These are phyloP conservation scores for Oscheius sp. DNA, from an alignment of 2,888 invertebrate species.

Conservation along the genomic window DNA sequence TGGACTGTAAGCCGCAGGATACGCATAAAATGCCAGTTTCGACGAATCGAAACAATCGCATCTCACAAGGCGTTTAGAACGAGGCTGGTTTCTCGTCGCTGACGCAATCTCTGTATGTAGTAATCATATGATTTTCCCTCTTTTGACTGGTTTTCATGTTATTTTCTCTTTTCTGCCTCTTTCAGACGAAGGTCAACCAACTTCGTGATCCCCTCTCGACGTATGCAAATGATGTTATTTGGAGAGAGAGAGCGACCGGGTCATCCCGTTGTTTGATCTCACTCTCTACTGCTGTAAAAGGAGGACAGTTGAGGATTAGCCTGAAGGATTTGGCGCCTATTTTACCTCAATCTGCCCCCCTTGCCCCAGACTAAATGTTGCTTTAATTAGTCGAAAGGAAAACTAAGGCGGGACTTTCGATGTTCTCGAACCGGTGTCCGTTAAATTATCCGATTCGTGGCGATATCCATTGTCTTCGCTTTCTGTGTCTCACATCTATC, in stretches of 20 bases:
- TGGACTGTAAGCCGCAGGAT: background rate
- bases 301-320: background rate
- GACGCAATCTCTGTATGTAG: slow-evolving; percentile 1
- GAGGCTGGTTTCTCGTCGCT: background rate
- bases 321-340: background rate
- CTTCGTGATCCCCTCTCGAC: background rate
- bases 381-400: background rate
- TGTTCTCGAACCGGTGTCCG: background rate
- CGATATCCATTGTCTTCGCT: background rate
- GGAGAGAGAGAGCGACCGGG: background rate
- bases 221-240: background rate
- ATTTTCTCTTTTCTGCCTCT: background rate
- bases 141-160: background rate
- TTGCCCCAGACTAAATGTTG: background rate
- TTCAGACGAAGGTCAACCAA: too few species aligned
- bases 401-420: slow-evolving; percentile 10
- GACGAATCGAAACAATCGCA: too few species aligned
- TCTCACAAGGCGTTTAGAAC: background rate
- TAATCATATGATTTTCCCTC: background rate
- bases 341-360: background rate
- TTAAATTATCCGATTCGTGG: background rate
- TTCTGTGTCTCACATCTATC: background rate
- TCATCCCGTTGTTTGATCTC: background rate
- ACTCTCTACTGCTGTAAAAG: background rate
- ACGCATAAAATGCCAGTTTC: slow-evolving; percentile 16